Evolutionary conservation across 2,113 vertebrate species (phyloP).

Genomic region (Naja naja): DNA sequence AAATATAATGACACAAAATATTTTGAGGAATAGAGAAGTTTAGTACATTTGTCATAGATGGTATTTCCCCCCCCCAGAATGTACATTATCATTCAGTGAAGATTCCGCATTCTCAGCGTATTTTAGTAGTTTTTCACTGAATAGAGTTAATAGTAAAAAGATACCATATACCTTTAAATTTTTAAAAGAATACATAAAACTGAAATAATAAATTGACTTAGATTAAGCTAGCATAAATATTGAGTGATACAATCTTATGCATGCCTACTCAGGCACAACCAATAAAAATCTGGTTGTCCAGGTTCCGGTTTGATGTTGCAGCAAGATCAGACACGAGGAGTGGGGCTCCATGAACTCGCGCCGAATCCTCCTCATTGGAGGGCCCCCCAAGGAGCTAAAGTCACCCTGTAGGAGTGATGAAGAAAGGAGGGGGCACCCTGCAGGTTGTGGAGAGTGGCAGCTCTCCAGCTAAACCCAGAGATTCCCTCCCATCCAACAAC

Average conservation of each 20-base stretch:
- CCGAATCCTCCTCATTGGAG: too few relatives aligned
- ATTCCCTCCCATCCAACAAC: too few relatives aligned
- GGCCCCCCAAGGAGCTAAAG: too few relatives aligned
- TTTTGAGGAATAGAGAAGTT: neutral
- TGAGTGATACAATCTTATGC: neutral
- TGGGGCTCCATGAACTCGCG: too few relatives aligned
- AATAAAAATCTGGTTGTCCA: too few relatives aligned
- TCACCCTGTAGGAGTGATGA: too few relatives aligned
- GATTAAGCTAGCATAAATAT: neutral
- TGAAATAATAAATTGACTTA: neutral
- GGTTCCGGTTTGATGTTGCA: too few relatives aligned
- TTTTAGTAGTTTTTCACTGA: neutral
- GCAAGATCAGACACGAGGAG: too few relatives aligned
- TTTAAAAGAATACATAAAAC: neutral
- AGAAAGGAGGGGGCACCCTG: too few relatives aligned
- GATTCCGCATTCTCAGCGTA: neutral
- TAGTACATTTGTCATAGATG: neutral
- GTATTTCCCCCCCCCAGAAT: neutral
- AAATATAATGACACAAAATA: neutral
- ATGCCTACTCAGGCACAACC: neutral
- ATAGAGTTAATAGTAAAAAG: neutral
- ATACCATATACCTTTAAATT: neutral
- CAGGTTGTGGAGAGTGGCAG: too few relatives aligned
- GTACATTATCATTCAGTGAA: neutral
- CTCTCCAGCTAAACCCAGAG: too few relatives aligned